Conservation (phyloP, 2,113 vertebrate genomes). For the Siniperca knerii region DNA sequence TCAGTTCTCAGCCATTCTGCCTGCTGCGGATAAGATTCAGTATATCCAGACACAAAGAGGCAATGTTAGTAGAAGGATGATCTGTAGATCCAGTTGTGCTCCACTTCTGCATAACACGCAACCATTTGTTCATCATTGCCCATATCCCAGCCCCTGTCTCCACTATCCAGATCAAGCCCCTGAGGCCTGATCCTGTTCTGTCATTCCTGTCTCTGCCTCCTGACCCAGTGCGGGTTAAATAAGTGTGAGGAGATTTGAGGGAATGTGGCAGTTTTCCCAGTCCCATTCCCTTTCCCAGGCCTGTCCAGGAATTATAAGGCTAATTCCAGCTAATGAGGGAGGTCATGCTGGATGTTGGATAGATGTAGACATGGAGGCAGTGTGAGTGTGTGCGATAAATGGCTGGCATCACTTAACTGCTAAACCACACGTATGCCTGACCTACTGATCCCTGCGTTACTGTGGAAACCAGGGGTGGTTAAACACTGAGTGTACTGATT, state of each 20-base stretch:
- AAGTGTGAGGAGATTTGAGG: slow-evolving; percentile 57
- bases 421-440: slow-evolving; percentile 31
- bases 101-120: slow-evolving; percentile 39
- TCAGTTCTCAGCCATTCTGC: background rate
- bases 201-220: slow-evolving; percentile 30
- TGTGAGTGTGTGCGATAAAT: slow-evolving; percentile 29
- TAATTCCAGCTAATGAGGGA: slow-evolving; percentile 58
- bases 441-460: slow-evolving; percentile 55
- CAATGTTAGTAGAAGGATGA: slow-evolving; percentile 10
- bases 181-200: slow-evolving; percentile 38
- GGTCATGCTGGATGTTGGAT: slow-evolving; percentile 30
- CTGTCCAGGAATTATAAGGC: slow-evolving; percentile 43
- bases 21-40: slow-evolving; percentile 3
- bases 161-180: slow-evolving; percentile 33
- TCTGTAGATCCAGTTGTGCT: slow-evolving; percentile 39
- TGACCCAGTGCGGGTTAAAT: slow-evolving; percentile 58
- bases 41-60: slow-evolving; percentile 12
- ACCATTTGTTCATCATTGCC: slow-evolving; percentile 31
- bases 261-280: slow-evolving; percentile 58
- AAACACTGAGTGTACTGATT: slow-evolving; percentile 31
- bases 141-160: slow-evolving; percentile 1
- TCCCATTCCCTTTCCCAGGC: slow-evolving; percentile 40
- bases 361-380: slow-evolving; percentile 4
- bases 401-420: slow-evolving; percentile 44
- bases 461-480: slow-evolving; percentile 37